phyloP scores from a whole-genome alignment of 2,113 vertebrate genomes.

The Chionis minor region DNA sequence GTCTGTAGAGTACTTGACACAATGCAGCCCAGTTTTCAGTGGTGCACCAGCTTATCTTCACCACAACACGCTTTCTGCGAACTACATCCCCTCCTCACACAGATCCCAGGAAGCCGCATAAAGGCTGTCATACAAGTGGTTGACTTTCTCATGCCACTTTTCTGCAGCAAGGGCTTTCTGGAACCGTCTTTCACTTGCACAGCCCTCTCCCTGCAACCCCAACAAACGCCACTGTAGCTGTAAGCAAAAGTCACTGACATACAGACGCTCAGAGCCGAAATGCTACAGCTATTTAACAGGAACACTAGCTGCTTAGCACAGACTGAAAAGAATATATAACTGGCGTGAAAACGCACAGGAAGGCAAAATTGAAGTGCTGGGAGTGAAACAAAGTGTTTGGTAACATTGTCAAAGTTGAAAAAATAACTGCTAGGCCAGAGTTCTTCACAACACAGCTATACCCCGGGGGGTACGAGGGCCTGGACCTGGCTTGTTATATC shows the following conservation, averaged over 20 bases:
- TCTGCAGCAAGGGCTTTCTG: not conserved
- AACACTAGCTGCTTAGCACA: not conserved
- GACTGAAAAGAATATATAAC: not conserved
- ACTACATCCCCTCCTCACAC: not conserved
- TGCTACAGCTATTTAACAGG: not conserved
- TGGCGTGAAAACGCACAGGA: not conserved
- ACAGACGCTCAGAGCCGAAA: not conserved
- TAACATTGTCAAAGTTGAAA: not conserved
- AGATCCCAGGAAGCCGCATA: not conserved
- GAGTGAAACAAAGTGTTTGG: not conserved
- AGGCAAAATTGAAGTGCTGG: not conserved
- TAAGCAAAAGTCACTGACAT: not conserved
- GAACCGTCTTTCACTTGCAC: not conserved
- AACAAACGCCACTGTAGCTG: rapidly evolving
- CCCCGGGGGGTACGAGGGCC: not conserved
- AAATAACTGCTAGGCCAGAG: not conserved
- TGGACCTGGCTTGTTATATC: rapidly evolving
- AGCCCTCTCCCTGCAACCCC: not conserved
- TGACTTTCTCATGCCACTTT: not conserved
- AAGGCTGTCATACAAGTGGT: not conserved
- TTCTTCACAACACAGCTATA: not conserved
- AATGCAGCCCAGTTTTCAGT: not conserved
- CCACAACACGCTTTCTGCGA: rapidly evolving
- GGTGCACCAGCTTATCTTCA: not conserved
- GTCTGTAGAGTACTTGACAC: too few species aligned